Base-by-base conservation (phyloP, 2,113 vertebrate genomes). In the Mionectes macconnelli region DNA sequence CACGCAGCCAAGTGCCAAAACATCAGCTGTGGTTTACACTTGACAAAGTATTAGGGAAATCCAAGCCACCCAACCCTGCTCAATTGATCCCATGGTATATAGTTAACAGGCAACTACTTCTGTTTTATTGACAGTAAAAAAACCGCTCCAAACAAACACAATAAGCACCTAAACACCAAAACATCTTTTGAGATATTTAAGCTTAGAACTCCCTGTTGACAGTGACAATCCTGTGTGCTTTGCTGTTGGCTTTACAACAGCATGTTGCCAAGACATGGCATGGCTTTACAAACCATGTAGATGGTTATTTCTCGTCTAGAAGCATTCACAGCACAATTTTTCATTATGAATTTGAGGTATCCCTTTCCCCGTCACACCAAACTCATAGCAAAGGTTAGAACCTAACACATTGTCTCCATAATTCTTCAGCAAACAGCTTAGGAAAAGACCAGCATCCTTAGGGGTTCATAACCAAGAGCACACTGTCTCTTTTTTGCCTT, bases 161-260 rank as follows among this genome's bases (percentile, higher is more conserved):
- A 39, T 19, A 37, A 50, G 39, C 30, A 22, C 27, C 25, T 18
- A 80, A 49, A 5, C 35, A 64, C 13, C 25, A 52, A 50, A 47
- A 2, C 13, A 52, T 3, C 40, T 74, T 39, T 3, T 27, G 31
- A 37, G 66, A 73, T 14, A 42, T 25, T 37, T 40, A 25, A 64
- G 44, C 17, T 25, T 15, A 49, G n/a, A n/a, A 44, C 23, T 49
- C 40, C 31, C 40, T 49, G 35, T 39, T 0, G 1, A 8, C 25
- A 64, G 21, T 5, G 31, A 84, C 50, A 76, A 62, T 16, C 66
- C 28, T 33, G 13, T 9, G 52, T 0, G 0, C 31, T 56, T 68
- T 0, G 0, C 49, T 52, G 13, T 23, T 52, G 50, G 25, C 50
- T 52, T 52, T 25, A 52, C 14, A 52, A 52, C 50, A 52, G 50